A percentile compares a stretch with the other conserved stretches of the same genome.
Conservation (phyloP, 2,888 invertebrate species). For the Eucera pruinosa region DNA sequence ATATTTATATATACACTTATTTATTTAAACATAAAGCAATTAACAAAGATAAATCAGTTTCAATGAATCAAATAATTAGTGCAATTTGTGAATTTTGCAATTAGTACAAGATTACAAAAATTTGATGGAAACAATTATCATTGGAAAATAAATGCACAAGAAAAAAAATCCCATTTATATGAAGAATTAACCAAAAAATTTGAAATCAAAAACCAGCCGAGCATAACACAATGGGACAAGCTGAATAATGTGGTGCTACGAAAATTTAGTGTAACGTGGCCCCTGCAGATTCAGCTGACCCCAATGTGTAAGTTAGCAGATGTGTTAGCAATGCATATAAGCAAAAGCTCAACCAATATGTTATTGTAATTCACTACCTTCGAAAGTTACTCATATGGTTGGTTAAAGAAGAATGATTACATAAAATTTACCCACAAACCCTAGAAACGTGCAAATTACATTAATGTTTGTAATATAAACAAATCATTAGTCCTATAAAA, state of each 20-base stretch:
- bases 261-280: conserved; percentile 85
- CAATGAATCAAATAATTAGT: conserved; percentile 19
- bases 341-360: conserved; percentile 67
- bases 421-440: conserved; percentile 25
- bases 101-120: conserved; percentile 20
- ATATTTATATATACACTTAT: background rate
- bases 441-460: conserved; percentile 32
- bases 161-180: conserved; percentile 35
- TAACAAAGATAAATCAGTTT: background rate
- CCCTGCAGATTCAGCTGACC: conserved; percentile 87
- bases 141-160: conserved; percentile 22
- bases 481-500: conserved; percentile 34
- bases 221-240: conserved; percentile 85
- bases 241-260: conserved; percentile 91
- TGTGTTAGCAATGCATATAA: conserved; percentile 75
- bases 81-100: background rate
- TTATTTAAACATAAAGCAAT: conserved; percentile 7
- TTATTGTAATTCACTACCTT: conserved; percentile 44
- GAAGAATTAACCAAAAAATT: conserved; percentile 43
- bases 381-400: conserved; percentile 30
- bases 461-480: conserved; percentile 37
- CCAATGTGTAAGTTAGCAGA: conserved; percentile 76
- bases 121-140: conserved; percentile 22
- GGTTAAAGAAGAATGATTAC: conserved; percentile 28
- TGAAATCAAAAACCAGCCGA: conserved; percentile 69